Conservation (phyloP, 2,888 invertebrate species). For the Lumbricus terrestris region DNA sequence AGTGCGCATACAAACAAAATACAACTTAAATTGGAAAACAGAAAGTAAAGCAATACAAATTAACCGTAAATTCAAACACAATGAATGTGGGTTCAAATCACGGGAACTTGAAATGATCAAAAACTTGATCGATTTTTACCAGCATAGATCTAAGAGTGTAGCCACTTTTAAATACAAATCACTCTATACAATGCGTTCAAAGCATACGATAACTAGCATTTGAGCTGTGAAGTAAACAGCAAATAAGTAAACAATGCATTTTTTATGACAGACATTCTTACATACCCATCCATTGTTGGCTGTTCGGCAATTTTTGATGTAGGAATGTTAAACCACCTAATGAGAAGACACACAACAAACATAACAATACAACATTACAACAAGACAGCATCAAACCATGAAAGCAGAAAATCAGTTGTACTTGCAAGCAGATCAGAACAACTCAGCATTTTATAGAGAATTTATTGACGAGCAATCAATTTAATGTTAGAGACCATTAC, state of each 20-base stretch:
- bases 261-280: neutral
- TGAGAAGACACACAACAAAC: too few species aligned
- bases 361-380: too few species aligned
- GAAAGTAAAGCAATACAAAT: neutral
- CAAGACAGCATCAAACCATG: neutral
- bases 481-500: neutral
- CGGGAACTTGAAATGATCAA: neutral
- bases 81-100: too few species aligned
- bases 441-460: neutral
- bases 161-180: neutral
- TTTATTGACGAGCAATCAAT: neutral
- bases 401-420: neutral
- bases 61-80: neutral
- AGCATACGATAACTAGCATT: neutral
- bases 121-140: neutral
- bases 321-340: neutral
- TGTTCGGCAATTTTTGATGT: neutral
- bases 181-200: neutral
- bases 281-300: conserved; percentile 11
- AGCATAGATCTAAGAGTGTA: neutral
- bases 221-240: neutral
- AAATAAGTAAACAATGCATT: neutral
- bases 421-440: neutral
- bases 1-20: too few species aligned
- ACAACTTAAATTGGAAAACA: neutral